Evolutionary conservation across 2,888 invertebrate genomes (phyloP), one percentile per base, ranked within the genome.

Genomic region (Pycnomerus fuliginosus): DNA sequence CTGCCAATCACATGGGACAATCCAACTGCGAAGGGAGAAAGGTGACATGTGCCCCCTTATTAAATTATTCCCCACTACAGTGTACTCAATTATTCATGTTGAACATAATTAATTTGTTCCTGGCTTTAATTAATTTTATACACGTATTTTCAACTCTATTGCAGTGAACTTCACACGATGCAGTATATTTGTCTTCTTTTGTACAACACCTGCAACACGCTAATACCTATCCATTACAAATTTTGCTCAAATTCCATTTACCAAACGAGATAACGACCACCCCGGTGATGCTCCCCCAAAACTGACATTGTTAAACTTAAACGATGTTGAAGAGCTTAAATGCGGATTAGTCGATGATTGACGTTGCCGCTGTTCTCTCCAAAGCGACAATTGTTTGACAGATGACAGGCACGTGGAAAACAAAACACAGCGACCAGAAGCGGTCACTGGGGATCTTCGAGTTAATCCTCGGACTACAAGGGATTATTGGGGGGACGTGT

Each of bases 31-130:
- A 51, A 57, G 60, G 58, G 53, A 53, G 48, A 34, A 50, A 50
- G 46, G 52, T 50, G 52, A 53, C 51, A 46, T 46, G 45, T 57
- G 53, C 50, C 58, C 54, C 55, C 41, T 39, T 32, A 39, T 48
- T 38, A 35, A 50, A 40, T 48, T 41, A 44, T 45, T 31, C 43
- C 42, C 43, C 41, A 34, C 38, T 33, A 24, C 44, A 36, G 25
- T 39, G 39, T 49, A 49, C 56, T 55, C 61, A 61, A 64, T 67
- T 65, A 64, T 62, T 62, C 66, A 58, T 58, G 60, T 61, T 58
- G 48, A 54, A 56, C 58, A 55, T 63, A 65, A 69, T 70, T 68
- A 68, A 68, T 67, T 67, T 66, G 65, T 64, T 66, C 50, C 55
- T 52, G 51, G 51, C 50, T 58, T 56, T 64, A 65, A 67, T 65